Evolutionary conservation across 2,797 vertebrate species (phyloP).

Genomic region (Neomorphus geoffroyi): DNA sequence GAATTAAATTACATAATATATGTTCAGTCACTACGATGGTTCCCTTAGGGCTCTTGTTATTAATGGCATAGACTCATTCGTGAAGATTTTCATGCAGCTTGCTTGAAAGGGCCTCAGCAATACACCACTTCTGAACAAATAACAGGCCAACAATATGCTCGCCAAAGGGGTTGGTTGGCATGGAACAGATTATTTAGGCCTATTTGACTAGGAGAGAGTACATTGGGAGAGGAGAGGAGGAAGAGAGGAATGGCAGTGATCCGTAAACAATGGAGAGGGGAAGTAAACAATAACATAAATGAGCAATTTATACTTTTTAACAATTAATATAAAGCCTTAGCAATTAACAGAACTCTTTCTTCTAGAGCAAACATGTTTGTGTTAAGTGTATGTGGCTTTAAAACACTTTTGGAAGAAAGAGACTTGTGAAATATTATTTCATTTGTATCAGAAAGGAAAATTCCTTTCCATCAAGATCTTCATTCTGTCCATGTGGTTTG

Average conservation of each 20-base stretch:
- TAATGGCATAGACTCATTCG: conserved; percentile 69
- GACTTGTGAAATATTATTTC: neutral
- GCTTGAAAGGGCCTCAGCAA: conserved; percentile 67
- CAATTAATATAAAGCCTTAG: neutral
- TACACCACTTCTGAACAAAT: conserved; percentile 67
- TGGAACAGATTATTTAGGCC: conserved; percentile 48
- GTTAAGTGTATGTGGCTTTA: neutral
- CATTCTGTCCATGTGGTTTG: neutral
- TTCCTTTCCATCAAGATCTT: neutral
- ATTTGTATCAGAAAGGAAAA: neutral
- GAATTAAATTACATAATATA: conserved; percentile 74
- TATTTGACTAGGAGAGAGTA: conserved; percentile 32
- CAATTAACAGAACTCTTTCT: neutral
- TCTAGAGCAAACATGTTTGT: neutral
- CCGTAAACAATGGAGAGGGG: neutral
- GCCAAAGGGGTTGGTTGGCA: conserved; percentile 39
- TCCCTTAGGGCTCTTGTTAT: conserved; percentile 61
- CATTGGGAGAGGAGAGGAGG: neutral
- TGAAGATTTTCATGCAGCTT: conserved; percentile 59
- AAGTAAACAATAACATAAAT: neutral
- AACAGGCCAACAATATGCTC: conserved; percentile 60
- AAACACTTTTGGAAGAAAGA: neutral
- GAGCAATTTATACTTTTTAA: conserved; percentile 35
- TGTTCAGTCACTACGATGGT: conserved; percentile 58
- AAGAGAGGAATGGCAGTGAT: neutral